A percentile compares a stretch with the other conserved stretches of the same genome.
Evolutionary conservation across 2,888 invertebrate genomes (phyloP).

Genomic region (Hyles lineata): DNA sequence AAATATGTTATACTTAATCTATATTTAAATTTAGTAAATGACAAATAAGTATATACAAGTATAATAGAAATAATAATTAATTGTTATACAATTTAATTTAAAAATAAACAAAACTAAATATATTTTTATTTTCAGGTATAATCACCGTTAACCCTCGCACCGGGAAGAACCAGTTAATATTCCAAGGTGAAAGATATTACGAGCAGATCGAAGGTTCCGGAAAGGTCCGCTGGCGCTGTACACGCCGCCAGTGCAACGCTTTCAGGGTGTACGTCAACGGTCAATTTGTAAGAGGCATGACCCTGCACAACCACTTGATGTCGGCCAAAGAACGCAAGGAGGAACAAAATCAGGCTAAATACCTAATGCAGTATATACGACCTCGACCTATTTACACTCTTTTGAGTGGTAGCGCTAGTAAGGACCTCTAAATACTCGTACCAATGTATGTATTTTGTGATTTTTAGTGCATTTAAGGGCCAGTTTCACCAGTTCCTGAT

Average conservation of each 20-base stretch:
- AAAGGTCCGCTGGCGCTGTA: constrained; percentile 50
- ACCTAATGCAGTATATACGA: too few relatives aligned
- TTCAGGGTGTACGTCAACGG: constrained; percentile 45
- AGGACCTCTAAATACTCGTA: too few relatives aligned
- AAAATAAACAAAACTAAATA: neutral
- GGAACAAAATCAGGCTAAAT: too few relatives aligned
- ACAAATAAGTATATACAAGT: too few relatives aligned
- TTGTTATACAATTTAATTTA: neutral
- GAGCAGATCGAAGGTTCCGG: constrained; percentile 34
- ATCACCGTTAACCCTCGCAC: constrained; percentile 31
- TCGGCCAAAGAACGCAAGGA: neutral
- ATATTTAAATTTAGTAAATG: too few relatives aligned
- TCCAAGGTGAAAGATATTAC: constrained; percentile 52
- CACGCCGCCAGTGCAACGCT: constrained; percentile 45
- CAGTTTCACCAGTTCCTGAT: too few relatives aligned
- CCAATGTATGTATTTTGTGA: too few relatives aligned
- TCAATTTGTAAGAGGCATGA: constrained; percentile 27
- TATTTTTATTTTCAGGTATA: constrained; percentile 12
- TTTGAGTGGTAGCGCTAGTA: too few relatives aligned
- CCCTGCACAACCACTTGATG: constrained; percentile 28
- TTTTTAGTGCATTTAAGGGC: too few relatives aligned
- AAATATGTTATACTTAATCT: too few relatives aligned
- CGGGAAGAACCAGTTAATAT: constrained; percentile 47
- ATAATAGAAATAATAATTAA: too few relatives aligned
- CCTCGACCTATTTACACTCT: too few relatives aligned